Percentiles rank a stretch among this genome's conserved stretches.
phyloP scores from a whole-genome alignment of 2,888 invertebrate genomes.

The Latheticus oryzae region DNA sequence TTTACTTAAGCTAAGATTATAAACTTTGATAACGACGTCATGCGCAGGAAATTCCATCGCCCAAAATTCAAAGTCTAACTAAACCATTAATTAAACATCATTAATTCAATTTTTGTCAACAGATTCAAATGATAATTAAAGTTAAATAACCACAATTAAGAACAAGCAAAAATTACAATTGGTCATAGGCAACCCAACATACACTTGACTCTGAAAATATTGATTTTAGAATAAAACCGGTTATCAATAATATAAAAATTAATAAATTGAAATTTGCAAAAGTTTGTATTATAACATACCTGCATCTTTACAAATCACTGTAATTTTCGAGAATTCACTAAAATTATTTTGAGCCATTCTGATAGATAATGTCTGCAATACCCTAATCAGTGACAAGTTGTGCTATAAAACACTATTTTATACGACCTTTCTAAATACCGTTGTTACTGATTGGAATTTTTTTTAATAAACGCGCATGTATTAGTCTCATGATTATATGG shows the following conservation, averaged over 20 bases:
- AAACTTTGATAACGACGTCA: slow-evolving; percentile 18
- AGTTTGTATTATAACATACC: slow-evolving; percentile 19
- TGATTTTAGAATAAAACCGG: too few species aligned
- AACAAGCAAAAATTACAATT: too few species aligned
- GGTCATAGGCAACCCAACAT: slow-evolving; percentile 25
- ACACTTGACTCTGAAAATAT: too few species aligned
- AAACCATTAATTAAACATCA: background rate
- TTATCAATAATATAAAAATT: too few species aligned
- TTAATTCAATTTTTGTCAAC: background rate
- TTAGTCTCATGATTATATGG: slow-evolving; percentile 18
- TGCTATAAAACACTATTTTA: too few species aligned
- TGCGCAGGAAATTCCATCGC: slow-evolving; percentile 12
- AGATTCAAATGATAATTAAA: too few species aligned
- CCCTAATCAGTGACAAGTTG: too few species aligned
- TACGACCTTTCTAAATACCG: slow-evolving; percentile 18
- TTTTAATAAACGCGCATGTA: slow-evolving; percentile 19
- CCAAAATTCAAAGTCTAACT: slow-evolving; percentile 8
- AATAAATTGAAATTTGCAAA: too few species aligned
- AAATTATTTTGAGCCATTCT: too few species aligned
- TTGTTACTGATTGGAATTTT: slow-evolving; percentile 1
- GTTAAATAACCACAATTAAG: background rate
- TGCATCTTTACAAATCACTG: slow-evolving; percentile 11
- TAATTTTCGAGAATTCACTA: too few species aligned
- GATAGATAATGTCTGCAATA: too few species aligned
- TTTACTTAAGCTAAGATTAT: background rate